phyloP scores from a whole-genome alignment of 2,888 invertebrate genomes.

The Drosophila lacicola region DNA sequence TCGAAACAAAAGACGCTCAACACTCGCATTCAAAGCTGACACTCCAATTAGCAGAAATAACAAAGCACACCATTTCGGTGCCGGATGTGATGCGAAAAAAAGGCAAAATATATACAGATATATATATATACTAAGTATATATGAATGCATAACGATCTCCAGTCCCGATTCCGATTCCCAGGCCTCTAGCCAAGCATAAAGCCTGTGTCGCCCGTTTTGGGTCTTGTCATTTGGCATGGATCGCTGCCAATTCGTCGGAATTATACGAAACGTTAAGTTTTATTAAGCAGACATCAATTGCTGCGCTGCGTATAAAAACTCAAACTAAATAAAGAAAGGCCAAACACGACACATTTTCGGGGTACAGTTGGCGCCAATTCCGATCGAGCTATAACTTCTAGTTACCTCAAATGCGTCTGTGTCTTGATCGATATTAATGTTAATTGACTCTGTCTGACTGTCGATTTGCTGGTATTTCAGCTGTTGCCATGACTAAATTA shows the following conservation, averaged over 20 bases:
- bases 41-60: slow-evolving; percentile 82
- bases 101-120: slow-evolving; percentile 16
- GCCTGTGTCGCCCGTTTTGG: slow-evolving; percentile 42
- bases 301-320: slow-evolving; percentile 55
- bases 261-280: slow-evolving; percentile 83
- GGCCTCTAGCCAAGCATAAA: slow-evolving; percentile 72
- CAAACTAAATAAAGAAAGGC: slow-evolving; percentile 60
- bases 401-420: slow-evolving; percentile 57
- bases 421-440: slow-evolving; percentile 63
- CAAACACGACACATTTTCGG: slow-evolving; percentile 14
- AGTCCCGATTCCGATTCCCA: slow-evolving; percentile 52
- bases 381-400: slow-evolving; percentile 52
- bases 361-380: slow-evolving; percentile 71
- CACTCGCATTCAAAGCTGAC: slow-evolving; percentile 62
- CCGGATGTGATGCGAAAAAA: slow-evolving; percentile 66
- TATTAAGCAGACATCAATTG: slow-evolving; percentile 81
- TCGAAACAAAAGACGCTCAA: slow-evolving; percentile 57
- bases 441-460: slow-evolving; percentile 58
- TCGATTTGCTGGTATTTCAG: slow-evolving; percentile 7
- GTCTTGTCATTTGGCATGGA: slow-evolving; percentile 64
- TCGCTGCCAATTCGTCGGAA: slow-evolving; percentile 76
- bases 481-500: slow-evolving; percentile 72
- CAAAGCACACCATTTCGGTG: slow-evolving; percentile 54
- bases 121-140: slow-evolving; percentile 28
- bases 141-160: slow-evolving; percentile 49